A percentile compares a stretch with the other conserved stretches of the same genome.
phyloP scores from a whole-genome alignment of 2,113 vertebrate genomes.

The Festucalex cinctus region DNA sequence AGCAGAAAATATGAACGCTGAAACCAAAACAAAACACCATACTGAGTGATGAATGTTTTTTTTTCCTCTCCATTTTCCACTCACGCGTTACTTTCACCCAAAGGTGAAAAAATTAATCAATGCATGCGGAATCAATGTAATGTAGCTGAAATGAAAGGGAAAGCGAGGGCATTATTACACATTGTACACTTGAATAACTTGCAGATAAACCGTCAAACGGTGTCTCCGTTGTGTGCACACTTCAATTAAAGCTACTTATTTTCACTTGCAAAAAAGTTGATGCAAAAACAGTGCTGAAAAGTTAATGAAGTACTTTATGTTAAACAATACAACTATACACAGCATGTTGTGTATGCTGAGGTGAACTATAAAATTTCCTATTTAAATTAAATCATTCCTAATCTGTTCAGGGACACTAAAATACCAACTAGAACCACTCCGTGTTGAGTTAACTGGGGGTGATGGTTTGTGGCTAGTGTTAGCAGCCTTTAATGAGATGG shows the following conservation, averaged over 20 bases:
- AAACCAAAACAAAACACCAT: slow-evolving; percentile 52
- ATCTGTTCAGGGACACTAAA: background rate
- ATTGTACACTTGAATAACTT: slow-evolving; percentile 41
- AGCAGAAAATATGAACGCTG: slow-evolving; percentile 57
- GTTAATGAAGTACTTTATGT: slow-evolving; percentile 20
- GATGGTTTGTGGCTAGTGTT: too few relatives aligned
- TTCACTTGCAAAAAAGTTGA: slow-evolving; percentile 8
- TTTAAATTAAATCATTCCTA: too few relatives aligned
- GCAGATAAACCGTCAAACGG: slow-evolving; percentile 25
- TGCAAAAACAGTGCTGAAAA: slow-evolving; percentile 24
- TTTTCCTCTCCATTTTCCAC: background rate
- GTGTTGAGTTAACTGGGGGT: background rate
- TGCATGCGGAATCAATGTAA: slow-evolving; percentile 52
- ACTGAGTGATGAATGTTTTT: slow-evolving; percentile 54
- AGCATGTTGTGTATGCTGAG: background rate
- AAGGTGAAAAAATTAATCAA: slow-evolving; percentile 41
- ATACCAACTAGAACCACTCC: background rate
- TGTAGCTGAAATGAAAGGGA: slow-evolving; percentile 29
- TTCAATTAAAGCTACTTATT: slow-evolving; percentile 39
- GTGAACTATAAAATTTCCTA: background rate
- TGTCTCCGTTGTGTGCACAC: slow-evolving; percentile 20
- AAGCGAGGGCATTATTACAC: slow-evolving; percentile 37
- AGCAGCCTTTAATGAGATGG: background rate
- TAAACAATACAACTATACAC: slow-evolving; percentile 5
- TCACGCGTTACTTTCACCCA: slow-evolving; percentile 49